Percentiles rank a stretch among this genome's conserved stretches.
phyloP scores from a whole-genome alignment of 2,888 invertebrate species.

The Acrocyrtus sp. region DNA sequence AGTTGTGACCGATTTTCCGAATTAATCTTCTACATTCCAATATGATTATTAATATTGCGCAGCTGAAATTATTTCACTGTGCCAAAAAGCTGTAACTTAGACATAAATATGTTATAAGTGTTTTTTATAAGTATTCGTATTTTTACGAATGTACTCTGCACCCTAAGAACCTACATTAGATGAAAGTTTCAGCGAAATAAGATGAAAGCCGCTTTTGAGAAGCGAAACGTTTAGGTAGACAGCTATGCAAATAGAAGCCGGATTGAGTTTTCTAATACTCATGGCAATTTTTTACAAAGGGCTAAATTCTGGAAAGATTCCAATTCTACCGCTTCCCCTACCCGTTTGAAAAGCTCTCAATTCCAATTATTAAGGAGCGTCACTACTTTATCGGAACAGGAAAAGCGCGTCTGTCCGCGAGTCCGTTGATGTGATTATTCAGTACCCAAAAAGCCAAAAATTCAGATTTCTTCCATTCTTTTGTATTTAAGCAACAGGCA shows the following conservation, averaged over 20 bases:
- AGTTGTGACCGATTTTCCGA: neutral
- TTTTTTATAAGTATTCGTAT: neutral
- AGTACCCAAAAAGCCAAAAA: no score
- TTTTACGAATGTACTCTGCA: no score
- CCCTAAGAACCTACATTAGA: no score
- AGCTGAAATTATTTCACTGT: neutral
- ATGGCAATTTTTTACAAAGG: neutral
- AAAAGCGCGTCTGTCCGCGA: conserved; percentile 18
- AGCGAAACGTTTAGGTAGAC: no score
- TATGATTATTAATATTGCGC: neutral
- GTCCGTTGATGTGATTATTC: no score
- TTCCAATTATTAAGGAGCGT: neutral
- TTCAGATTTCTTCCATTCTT: no score
- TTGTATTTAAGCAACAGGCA: no score
- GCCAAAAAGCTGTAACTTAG: neutral
- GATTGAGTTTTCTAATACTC: neutral
- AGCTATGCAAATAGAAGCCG: neutral
- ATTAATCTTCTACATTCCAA: neutral
- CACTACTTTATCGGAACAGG: conserved; percentile 5
- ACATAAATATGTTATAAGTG: neutral
- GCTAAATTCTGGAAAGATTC: neutral
- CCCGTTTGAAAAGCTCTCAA: no score
- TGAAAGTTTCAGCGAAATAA: no score
- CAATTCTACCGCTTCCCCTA: neutral
- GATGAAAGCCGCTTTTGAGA: neutral